phyloP scores from a whole-genome alignment of 2,888 invertebrate species.

The Seira sanloemensis region DNA sequence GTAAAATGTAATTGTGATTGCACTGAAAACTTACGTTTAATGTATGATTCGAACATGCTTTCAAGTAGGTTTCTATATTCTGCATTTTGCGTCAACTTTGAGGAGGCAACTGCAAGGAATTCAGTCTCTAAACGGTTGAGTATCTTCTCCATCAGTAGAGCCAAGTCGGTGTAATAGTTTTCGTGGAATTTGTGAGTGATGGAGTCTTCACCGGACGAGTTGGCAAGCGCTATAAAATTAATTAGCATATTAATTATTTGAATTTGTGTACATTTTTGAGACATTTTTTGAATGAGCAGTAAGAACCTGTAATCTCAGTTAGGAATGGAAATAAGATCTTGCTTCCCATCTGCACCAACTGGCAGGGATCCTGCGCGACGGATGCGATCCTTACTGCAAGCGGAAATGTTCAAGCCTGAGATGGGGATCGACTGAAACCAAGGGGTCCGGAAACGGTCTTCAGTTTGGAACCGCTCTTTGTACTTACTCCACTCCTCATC shows the following conservation, averaged over 20 bases:
- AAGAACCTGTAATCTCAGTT: conserved; percentile 6
- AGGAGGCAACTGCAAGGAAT: not conserved
- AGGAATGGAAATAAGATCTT: conserved; percentile 32
- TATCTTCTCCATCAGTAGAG: not conserved
- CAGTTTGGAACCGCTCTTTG: not conserved
- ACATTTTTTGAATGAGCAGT: not conserved
- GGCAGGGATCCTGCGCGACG: not conserved
- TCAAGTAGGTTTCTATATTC: not conserved
- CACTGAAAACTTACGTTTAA: not conserved
- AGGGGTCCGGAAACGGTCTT: conserved; percentile 13
- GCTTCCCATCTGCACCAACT: not conserved
- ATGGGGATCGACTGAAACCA: conserved; percentile 54
- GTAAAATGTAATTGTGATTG: not conserved
- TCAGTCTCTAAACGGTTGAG: not conserved
- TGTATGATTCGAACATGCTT: not conserved
- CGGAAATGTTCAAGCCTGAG: not conserved
- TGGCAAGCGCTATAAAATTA: not conserved
- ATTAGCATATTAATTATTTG: too few species aligned
- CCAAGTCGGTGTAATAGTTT: not conserved
- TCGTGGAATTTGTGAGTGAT: not conserved
- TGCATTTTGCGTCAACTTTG: not conserved
- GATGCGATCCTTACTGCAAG: conserved; percentile 19
- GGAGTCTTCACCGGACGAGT: not conserved
- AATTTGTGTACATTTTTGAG: too few species aligned
- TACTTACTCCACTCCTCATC: conserved; percentile 32